Base-by-base conservation (phyloP, 2,113 vertebrate species). In the Mormoops blainvillei region DNA sequence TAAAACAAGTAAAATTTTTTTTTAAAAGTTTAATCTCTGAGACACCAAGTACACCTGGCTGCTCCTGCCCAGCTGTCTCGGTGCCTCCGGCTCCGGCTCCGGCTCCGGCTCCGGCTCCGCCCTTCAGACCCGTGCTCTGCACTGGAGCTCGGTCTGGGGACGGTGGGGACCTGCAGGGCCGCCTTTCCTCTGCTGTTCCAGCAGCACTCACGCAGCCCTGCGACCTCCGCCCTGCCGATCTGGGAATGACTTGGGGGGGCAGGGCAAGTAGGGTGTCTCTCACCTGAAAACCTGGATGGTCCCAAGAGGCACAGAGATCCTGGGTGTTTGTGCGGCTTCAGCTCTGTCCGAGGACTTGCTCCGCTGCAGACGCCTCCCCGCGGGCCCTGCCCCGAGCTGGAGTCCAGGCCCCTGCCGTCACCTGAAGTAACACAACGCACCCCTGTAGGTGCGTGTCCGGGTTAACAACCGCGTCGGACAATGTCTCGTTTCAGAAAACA, bases 331-430 rank as follows among this genome's bases (percentile, higher is more conserved):
- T 11, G 2, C 14, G 5, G 50, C 24, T 18, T 20, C 1, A 13
- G 15, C 11, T 31, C 12, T 5, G 12, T 2, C 38, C 0, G 0
- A 63, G 28, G 12, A 16, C 4, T n/a, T n/a, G 24, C 52, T 28
- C 24, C 11, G 9, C 4, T 12, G 5, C 26, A 16, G 22, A 52
- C 10, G 15, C 38, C 4, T 28, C 54, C 16, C 2, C 43, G 0
- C 10, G 33, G 36, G 1, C 70, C 80, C 26, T 11, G 0, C n/a
- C 43, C 5, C 16, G 0, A 11, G 16, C 36, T 6, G 2, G 13
- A 43, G 38, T 38, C 16, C 18, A 18, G 0, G 0, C 45, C 2
- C 12, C 36, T 0, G 0, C 0, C 20, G 18, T n/a, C 31, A 18
- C 83, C n/a, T 54, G 22, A 36, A 76, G 48, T 26, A 1, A 13